Evolutionary conservation across 2,113 vertebrate genomes (phyloP), one percentile per base, ranked within the genome.

Genomic region (Protomyctophum bolini): DNA sequence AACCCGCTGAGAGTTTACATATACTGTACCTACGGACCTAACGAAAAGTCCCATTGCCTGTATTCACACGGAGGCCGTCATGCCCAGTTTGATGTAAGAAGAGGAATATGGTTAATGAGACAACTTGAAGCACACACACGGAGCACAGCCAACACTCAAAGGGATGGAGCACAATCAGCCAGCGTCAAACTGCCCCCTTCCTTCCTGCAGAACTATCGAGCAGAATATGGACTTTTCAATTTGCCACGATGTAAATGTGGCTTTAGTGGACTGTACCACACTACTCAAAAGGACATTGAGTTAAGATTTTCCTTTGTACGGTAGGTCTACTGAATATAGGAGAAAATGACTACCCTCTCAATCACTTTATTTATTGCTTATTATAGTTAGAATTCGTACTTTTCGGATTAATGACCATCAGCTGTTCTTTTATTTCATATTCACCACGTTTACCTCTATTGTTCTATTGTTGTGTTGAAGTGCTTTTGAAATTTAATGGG

Each of bases 361-460:
- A 21, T 21, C 21, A 21, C 21, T 21, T 21, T 21, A 21, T 21
- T 21, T 21, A 21, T 21, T 21, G 21, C 21, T 21, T 21, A 21
- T 21, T 21, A 21, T 11, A 54, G 1, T 6, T 3, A 6, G 63
- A 9, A 29, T 55, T 6, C 29, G 68, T 54, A 60, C 33, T 59
- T 12, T 60, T 33, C 46, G 58, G n/a, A 8, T 33, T 8, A 5
- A 56, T 56, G 56, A 62, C 48, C 2, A 12, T 57, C 8, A 65
- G 28, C 48, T 55, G 1, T 59, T 81, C 70, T 64, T 84, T 7
- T 63, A 49, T 77, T 79, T 83, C 58, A 70, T 62, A 58, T 73
- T 58, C 60, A 51, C 54, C 28, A 72, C 2, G 21, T 70, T 71
- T 50, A 8, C 12, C 60, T 10, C 7, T 72, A 51, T 7, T 73